Evolutionary conservation across 1,140 invertebrate genomes (phyloP), one percentile per base, ranked within the genome.

Genomic region (Zaprionus tsacasi): DNA sequence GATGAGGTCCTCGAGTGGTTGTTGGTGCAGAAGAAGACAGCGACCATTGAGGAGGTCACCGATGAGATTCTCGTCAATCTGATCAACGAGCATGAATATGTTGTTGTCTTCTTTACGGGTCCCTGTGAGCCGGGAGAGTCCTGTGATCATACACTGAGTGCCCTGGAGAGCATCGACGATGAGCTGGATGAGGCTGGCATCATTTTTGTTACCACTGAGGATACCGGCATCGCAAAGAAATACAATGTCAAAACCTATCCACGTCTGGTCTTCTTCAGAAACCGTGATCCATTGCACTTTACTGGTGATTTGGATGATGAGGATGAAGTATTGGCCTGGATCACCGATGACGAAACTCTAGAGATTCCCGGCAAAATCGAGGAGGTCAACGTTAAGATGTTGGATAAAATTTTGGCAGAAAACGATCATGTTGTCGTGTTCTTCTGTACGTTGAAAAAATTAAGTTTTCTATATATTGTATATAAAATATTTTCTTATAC

Each of bases 21-120:
- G 2, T 94, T 98, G 70, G 95, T 98, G 81, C 98, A 98, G 91
- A 98, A 98, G 92, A 96, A 96, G 87, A 96, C 96, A 1, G 97
- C 97, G 40, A 98, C 97, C 1, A 99, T 99, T 76, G 98, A 98
- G 94, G 97, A 98, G 94, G 97, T 98, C 17, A 98, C 97, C 1
- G 97, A 98, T 92, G 97, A 98, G 93, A 98, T 98, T 87, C 93
- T 98, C 15, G 94, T 95, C 74, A 96, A 96, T 89, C 94, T 99
- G 7, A 97, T 98, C 78, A 96, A 97, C 76, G 96, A 98, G 82
- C 96, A 98, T 88, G 97, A 98, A 94, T 98, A 98, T 92, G 97
- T 99, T 13, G 97, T 98, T 21, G 97, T 98, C 21, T 98, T 98
- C 90, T 98, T 98, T 93, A 98, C 97, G 93, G 97, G 97, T 33